Percentiles rank a stretch among this genome's conserved stretches.
These are phyloP conservation scores for Danaus plexippus DNA, from an alignment of 1,140 invertebrate species.

Conservation along the genomic window DNA sequence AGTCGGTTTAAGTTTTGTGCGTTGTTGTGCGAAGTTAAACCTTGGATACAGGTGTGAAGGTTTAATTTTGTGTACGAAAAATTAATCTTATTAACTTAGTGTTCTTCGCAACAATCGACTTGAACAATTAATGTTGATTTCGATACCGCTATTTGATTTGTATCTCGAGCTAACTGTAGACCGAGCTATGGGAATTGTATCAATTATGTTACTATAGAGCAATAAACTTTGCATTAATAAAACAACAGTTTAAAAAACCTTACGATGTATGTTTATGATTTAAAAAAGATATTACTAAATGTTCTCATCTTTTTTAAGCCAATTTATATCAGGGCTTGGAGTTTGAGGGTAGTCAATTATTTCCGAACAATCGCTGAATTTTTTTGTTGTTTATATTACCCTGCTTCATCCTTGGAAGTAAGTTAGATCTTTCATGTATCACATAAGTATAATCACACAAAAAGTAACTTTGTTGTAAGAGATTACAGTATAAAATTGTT, in stretches of 20 bases:
- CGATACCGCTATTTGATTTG: conserved; percentile 47
- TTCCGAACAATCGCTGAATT: no score
- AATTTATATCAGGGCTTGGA: no score
- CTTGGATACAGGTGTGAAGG: conserved; percentile 4
- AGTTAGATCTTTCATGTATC: conserved; percentile 15
- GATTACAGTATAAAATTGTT: conserved; percentile 6
- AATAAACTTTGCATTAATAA: conserved; percentile 16
- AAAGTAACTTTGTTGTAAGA: background rate
- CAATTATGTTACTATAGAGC: conserved; percentile 38
- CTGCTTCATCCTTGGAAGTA: background rate
- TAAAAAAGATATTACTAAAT: no score
- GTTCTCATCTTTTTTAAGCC: no score
- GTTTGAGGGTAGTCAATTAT: no score
- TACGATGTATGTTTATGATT: no score
- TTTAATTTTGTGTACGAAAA: conserved; percentile 7
- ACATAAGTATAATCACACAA: background rate
- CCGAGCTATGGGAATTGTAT: conserved; percentile 40
- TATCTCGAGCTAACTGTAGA: conserved; percentile 40
- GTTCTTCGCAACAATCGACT: conserved; percentile 30
- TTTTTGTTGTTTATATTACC: no score
- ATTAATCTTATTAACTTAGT: conserved; percentile 18
- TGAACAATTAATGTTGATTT: conserved; percentile 55
- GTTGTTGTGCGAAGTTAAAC: background rate
- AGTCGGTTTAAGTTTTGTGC: conserved; percentile 5
- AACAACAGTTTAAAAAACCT: no score